Conservation (phyloP, 1,140 invertebrate genomes). For the Laupala kohalensis region DNA sequence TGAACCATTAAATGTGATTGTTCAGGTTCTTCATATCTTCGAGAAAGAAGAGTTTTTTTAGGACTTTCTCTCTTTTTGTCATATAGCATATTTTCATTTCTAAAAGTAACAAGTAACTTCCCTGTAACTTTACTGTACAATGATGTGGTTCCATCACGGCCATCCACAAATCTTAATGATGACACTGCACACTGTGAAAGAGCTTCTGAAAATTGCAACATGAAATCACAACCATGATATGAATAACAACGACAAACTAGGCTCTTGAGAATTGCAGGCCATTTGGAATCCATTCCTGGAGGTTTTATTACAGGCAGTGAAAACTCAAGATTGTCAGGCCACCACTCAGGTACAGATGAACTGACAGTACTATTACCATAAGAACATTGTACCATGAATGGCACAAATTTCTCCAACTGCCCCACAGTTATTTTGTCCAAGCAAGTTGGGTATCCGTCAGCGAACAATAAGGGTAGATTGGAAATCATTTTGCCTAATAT, state of each 20-base stretch:
- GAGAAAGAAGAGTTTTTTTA: neutral
- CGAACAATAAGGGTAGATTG: constrained; percentile 52
- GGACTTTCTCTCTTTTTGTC: neutral
- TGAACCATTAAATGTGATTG: constrained; percentile 1
- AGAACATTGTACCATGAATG: constrained; percentile 60
- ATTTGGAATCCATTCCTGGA: constrained; percentile 36
- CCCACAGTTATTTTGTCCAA: constrained; percentile 42
- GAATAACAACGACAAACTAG: constrained; percentile 55
- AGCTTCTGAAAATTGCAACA: constrained; percentile 54
- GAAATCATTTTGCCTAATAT: constrained; percentile 44
- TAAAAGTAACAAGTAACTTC: constrained; percentile 54
- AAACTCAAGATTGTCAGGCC: constrained; percentile 49
- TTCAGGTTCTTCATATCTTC: neutral
- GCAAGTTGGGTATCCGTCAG: constrained; percentile 51
- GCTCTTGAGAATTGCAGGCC: constrained; percentile 45
- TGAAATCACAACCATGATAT: constrained; percentile 53
- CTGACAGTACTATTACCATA: constrained; percentile 39
- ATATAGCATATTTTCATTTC: constrained; percentile 53
- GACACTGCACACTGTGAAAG: constrained; percentile 47
- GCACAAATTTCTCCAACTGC: constrained; percentile 52
- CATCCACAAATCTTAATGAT: constrained; percentile 48
- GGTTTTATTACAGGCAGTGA: constrained; percentile 45
- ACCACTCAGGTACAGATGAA: constrained; percentile 37
- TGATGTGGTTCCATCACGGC: constrained; percentile 57
- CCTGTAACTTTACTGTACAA: constrained; percentile 47